Evolutionary conservation across 2,113 vertebrate species (phyloP).

Genomic region (Osmerus mordax): DNA sequence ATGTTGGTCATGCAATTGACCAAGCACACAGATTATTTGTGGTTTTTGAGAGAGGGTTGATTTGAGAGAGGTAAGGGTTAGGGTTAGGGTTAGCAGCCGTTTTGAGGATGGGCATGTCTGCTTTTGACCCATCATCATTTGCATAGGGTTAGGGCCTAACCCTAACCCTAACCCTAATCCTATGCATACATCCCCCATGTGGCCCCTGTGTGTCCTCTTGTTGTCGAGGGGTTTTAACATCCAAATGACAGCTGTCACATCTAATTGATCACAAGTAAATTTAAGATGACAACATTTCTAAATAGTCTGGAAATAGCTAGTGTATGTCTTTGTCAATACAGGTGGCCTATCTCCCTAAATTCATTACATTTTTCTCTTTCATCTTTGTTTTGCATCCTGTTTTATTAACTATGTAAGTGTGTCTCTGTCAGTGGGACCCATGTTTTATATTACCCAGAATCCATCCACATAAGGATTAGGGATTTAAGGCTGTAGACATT

Average conservation of each 20-base stretch:
- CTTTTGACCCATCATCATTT: conserved; percentile 21
- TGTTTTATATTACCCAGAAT: too few species aligned
- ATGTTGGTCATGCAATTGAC: not conserved
- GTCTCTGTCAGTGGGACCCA: too few species aligned
- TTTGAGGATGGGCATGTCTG: conserved; percentile 10
- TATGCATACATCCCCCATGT: conserved; percentile 25
- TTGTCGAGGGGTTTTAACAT: conserved; percentile 2
- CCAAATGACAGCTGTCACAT: conserved; percentile 32
- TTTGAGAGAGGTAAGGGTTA: not conserved
- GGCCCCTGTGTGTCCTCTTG: not conserved
- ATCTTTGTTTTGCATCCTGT: too few species aligned
- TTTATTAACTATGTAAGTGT: too few species aligned
- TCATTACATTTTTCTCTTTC: too few species aligned
- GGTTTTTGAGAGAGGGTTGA: conserved; percentile 5
- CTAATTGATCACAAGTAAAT: conserved; percentile 13
- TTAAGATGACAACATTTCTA: not conserved
- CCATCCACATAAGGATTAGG: too few species aligned
- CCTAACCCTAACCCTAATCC: not conserved
- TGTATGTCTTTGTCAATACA: too few species aligned
- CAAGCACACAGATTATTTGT: not conserved
- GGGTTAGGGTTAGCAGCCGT: not conserved
- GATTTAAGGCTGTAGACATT: too few species aligned
- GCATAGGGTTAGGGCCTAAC: not conserved
- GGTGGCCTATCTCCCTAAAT: too few species aligned
- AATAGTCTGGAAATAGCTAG: too few species aligned